A percentile compares a stretch with the other conserved stretches of the same genome.
These are phyloP conservation scores for Jordanella pulchra DNA, from an alignment of 2,797 vertebrate species.

Conservation along the genomic window DNA sequence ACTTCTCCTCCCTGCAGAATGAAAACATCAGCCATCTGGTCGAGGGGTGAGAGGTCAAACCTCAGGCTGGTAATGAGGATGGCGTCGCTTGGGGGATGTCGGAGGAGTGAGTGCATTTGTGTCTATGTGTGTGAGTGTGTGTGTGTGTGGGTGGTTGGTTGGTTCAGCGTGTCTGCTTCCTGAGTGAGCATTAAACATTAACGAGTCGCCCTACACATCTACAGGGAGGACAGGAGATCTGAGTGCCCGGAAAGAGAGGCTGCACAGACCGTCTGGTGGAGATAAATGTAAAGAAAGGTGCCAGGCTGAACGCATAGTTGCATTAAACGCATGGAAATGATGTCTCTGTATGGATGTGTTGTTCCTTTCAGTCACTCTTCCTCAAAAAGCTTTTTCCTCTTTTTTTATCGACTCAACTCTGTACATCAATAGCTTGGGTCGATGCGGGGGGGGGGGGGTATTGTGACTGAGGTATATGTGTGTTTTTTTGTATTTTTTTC, in stretches of 20 bases:
- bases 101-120: conserved; percentile 43
- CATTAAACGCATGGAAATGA: conserved; percentile 23
- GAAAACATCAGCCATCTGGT: conserved; percentile 84
- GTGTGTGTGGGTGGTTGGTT: conserved; percentile 45
- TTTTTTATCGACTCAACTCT: conserved; percentile 67
- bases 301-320: conserved; percentile 18
- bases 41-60: conserved; percentile 78
- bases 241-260: conserved; percentile 39
- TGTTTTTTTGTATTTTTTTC: conserved; percentile 10
- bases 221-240: conserved; percentile 46
- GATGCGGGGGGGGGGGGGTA: conserved; percentile 60
- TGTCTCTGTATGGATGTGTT: conserved; percentile 31
- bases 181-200: conserved; percentile 83
- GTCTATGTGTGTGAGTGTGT: conserved; percentile 42
- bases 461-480: conserved; percentile 29
- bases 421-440: conserved; percentile 64
- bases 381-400: conserved; percentile 65
- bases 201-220: conserved; percentile 69
- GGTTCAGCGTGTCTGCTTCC: conserved; percentile 69
- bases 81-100: conserved; percentile 76
- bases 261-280: conserved; percentile 21
- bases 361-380: conserved; percentile 42
- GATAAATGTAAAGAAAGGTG: conserved; percentile 15
- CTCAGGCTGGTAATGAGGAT: conserved; percentile 83
- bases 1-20: conserved; percentile 65